Percentiles rank a stretch among this genome's conserved stretches.
Conservation (phyloP, 2,113 vertebrate species). For the Polyodon spathula region DNA sequence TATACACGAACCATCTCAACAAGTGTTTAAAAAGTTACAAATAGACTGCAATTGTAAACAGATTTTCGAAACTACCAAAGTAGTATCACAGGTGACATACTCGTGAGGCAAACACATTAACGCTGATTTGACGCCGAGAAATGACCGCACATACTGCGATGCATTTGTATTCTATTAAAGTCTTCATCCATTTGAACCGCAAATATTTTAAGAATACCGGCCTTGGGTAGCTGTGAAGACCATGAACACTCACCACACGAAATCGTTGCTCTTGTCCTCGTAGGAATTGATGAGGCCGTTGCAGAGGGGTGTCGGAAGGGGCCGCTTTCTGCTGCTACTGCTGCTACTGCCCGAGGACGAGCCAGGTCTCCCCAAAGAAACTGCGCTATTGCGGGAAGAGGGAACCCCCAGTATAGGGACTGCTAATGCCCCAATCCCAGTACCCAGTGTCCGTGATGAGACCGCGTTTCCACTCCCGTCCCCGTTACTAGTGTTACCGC, state of each 20-base stretch:
- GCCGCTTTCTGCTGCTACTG: slow-evolving; percentile 73
- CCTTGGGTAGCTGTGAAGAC: no score
- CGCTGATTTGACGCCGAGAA: no score
- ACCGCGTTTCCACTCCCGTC: slow-evolving; percentile 44
- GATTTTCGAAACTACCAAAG: no score
- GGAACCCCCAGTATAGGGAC: slow-evolving; percentile 40
- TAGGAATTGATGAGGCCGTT: slow-evolving; percentile 93
- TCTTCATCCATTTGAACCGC: no score
- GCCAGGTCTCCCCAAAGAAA: slow-evolving; percentile 44
- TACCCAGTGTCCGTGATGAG: slow-evolving; percentile 42
- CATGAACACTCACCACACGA: slow-evolving; percentile 94
- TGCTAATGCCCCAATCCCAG: slow-evolving; percentile 35
- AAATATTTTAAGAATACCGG: no score
- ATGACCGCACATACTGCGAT: no score
- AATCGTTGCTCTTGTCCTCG: slow-evolving; percentile 97
- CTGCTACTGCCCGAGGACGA: slow-evolving; percentile 38
- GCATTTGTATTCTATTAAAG: no score
- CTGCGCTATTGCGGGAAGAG: slow-evolving; percentile 33
- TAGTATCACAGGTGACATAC: no score
- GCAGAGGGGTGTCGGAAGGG: slow-evolving; percentile 75
- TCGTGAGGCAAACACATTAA: no score
- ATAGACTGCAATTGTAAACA: no score
- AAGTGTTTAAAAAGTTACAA: no score
- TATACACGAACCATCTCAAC: no score
- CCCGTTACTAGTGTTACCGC: slow-evolving; percentile 39